Evolutionary conservation across 2,888 invertebrate genomes (phyloP).

Genomic region (Caenorhabditis imperialis): DNA sequence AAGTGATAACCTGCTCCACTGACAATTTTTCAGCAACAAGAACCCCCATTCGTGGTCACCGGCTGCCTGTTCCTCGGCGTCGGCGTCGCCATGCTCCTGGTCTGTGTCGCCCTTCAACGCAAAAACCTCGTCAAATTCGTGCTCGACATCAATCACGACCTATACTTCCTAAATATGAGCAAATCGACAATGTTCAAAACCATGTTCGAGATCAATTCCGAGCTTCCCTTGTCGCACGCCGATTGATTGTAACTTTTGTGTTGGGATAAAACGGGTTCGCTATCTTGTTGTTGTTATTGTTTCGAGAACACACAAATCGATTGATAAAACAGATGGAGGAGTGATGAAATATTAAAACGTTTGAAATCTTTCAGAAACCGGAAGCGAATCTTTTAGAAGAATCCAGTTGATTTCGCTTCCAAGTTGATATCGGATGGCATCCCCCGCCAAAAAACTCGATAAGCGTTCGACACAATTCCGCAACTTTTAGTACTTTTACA

Average conservation of each 20-base stretch:
- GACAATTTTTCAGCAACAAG: conserved; percentile 67
- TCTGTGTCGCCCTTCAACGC: conserved; percentile 74
- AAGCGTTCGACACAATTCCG: no score
- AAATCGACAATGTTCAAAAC: conserved; percentile 69
- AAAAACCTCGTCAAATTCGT: conserved; percentile 76
- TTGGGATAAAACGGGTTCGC: conserved; percentile 40
- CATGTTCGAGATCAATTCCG: conserved; percentile 68
- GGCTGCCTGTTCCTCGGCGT: conserved; percentile 73
- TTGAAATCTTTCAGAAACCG: no score
- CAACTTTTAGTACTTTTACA: no score
- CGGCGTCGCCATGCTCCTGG: conserved; percentile 72
- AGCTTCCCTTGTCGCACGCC: conserved; percentile 57
- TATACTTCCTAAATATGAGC: conserved; percentile 72
- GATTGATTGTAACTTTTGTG: conserved; percentile 7
- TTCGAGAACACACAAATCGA: conserved; percentile 14
- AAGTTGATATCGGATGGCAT: no score
- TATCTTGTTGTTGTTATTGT: conserved; percentile 42
- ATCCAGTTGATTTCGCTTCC: no score
- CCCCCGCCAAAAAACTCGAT: no score
- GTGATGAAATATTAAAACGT: conserved; percentile 14
- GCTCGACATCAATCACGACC: conserved; percentile 72
- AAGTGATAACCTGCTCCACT: no score
- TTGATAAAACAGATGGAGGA: background rate
- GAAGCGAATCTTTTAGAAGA: no score
- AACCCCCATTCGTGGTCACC: conserved; percentile 69